A percentile compares a stretch with the other conserved stretches of the same genome.
These are phyloP conservation scores for Poecile montanus DNA, from an alignment of 2,797 vertebrate species.

Conservation along the genomic window DNA sequence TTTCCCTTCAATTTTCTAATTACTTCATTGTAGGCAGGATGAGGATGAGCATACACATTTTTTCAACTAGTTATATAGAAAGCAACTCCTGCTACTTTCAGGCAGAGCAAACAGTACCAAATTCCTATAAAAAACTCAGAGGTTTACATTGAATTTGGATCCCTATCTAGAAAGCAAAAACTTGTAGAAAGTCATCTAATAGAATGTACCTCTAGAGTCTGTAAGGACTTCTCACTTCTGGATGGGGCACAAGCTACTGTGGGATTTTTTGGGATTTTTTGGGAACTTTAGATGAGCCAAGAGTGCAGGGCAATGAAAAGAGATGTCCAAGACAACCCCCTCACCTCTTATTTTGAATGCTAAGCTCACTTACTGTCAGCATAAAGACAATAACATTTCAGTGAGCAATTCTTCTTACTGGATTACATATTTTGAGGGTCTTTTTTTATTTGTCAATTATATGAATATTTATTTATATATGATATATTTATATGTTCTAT, in stretches of 20 bases:
- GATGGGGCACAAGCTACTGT: background rate
- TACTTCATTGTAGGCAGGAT: background rate
- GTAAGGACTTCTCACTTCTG: background rate
- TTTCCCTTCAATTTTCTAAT: background rate
- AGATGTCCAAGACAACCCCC: background rate
- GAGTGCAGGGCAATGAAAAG: background rate
- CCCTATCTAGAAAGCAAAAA: background rate
- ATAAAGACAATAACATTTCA: background rate
- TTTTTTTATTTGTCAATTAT: background rate
- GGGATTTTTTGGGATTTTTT: background rate
- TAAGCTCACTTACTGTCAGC: background rate
- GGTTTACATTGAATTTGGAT: background rate
- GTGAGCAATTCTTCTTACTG: background rate
- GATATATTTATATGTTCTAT: background rate
- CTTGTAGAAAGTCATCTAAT: background rate
- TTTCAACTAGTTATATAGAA: background rate
- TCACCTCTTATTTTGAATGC: background rate
- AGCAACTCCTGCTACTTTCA: background rate
- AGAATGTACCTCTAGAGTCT: background rate
- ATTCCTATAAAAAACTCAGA: background rate
- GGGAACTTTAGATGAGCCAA: background rate
- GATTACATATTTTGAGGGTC: background rate
- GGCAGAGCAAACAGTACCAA: background rate
- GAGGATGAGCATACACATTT: rapidly evolving
- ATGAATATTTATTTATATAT: background rate